phyloP scores from a whole-genome alignment of 2,113 vertebrate genomes.

The Caloenas nicobarica region DNA sequence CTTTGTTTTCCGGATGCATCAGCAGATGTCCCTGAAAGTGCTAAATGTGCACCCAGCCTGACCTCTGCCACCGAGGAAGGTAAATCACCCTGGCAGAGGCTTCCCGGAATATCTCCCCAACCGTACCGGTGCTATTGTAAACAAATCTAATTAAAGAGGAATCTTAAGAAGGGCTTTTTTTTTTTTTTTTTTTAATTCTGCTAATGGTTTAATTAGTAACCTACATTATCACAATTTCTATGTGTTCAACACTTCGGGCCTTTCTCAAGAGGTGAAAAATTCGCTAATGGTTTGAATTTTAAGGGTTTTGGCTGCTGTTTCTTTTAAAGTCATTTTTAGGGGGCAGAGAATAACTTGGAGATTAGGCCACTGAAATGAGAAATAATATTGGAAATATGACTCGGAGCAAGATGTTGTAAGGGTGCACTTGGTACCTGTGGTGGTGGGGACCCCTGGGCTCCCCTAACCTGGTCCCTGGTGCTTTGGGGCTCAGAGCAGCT shows the following conservation, averaged over 20 bases:
- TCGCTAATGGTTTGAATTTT: neutral
- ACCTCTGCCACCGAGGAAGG: conserved; percentile 64
- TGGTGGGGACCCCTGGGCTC: neutral
- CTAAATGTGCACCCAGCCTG: conserved; percentile 68
- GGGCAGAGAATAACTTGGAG: neutral
- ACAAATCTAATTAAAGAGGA: conserved; percentile 35
- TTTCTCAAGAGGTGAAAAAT: neutral
- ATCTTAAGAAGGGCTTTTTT: neutral
- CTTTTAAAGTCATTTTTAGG: accelerated
- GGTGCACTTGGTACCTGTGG: neutral
- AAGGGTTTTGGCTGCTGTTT: neutral
- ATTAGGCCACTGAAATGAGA: neutral
- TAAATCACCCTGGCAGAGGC: conserved; percentile 54
- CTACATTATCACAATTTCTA: accelerated
- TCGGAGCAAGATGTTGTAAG: neutral
- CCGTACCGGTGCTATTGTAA: neutral
- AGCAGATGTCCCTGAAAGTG: conserved; percentile 69
- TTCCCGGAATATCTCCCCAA: conserved; percentile 32
- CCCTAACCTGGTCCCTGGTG: accelerated
- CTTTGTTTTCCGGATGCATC: conserved; percentile 71
- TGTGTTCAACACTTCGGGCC: neutral
- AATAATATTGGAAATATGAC: neutral
- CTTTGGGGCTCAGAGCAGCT: neutral
- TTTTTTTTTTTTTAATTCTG: neutral
- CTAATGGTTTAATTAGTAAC: neutral